Evolutionary conservation across 2,113 vertebrate genomes (phyloP).

Genomic region (Cyphotilapia sp.): DNA sequence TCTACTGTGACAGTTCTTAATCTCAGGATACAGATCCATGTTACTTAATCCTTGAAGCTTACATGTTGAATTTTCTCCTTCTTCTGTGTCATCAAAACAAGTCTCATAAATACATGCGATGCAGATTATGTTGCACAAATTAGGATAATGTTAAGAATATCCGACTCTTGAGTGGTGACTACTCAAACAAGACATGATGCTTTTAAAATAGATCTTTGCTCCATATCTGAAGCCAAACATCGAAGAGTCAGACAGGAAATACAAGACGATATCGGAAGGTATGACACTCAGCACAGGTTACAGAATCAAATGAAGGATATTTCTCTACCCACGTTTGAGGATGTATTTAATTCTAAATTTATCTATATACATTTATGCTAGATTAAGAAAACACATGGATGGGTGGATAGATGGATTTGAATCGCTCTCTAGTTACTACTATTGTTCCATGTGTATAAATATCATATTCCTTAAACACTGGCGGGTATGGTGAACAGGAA

Average conservation of each 20-base stretch:
- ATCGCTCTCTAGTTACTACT: accelerated
- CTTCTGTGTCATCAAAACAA: background rate
- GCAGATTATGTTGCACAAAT: background rate
- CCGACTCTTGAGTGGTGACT: background rate
- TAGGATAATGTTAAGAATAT: background rate
- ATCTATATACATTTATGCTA: background rate
- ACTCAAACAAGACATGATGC: background rate
- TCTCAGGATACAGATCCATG: background rate
- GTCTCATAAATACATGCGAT: background rate
- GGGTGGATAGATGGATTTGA: background rate
- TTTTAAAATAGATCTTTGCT: background rate
- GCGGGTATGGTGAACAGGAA: background rate
- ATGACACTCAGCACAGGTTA: background rate
- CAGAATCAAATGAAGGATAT: accelerated
- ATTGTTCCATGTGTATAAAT: background rate
- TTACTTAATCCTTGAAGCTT: background rate
- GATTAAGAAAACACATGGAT: background rate
- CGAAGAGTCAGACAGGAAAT: background rate
- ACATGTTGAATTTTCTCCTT: background rate
- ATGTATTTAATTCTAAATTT: background rate
- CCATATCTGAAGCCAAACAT: background rate
- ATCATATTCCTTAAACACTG: background rate
- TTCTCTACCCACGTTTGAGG: background rate
- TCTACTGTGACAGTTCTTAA: background rate
- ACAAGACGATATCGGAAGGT: background rate